A percentile compares a stretch with the other conserved stretches of the same genome.
phyloP scores from a whole-genome alignment of 2,888 invertebrate species.

The Agrotis ipsilon region DNA sequence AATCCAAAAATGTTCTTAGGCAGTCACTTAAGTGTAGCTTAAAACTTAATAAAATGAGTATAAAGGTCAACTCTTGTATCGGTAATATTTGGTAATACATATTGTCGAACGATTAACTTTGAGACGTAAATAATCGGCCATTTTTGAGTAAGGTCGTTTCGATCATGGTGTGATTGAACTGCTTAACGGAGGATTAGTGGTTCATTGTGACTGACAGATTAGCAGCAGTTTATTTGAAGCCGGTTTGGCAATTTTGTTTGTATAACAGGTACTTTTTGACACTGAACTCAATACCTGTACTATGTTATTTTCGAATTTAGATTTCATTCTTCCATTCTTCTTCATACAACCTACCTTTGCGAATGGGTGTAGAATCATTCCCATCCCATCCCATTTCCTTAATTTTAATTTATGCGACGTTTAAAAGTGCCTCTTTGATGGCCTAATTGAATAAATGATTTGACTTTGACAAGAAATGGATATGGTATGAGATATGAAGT shows the following conservation, averaged over 20 bases:
- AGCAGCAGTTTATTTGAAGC: slow-evolving; percentile 5
- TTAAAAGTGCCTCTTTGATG: no score
- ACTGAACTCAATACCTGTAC: neutral
- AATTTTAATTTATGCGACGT: no score
- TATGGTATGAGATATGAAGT: no score
- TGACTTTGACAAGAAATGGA: no score
- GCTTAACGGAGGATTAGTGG: slow-evolving; percentile 23
- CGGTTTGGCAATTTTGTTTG: neutral
- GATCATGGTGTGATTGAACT: slow-evolving; percentile 43
- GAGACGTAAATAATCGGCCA: slow-evolving; percentile 27
- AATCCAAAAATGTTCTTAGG: neutral
- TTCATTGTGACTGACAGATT: slow-evolving; percentile 18
- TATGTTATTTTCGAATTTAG: neutral
- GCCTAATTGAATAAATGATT: no score
- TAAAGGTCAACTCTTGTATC: neutral
- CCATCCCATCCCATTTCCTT: no score
- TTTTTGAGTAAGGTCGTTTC: slow-evolving; percentile 39
- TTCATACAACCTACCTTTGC: no score
- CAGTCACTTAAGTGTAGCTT: neutral
- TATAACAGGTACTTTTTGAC: neutral
- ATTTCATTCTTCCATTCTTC: no score
- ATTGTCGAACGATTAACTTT: slow-evolving; percentile 6
- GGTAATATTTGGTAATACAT: slow-evolving; percentile 47
- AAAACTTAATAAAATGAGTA: neutral
- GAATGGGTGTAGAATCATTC: no score